Conservation (phyloP, 2,888 invertebrate species). For the Drosophila prostipennis region DNA sequence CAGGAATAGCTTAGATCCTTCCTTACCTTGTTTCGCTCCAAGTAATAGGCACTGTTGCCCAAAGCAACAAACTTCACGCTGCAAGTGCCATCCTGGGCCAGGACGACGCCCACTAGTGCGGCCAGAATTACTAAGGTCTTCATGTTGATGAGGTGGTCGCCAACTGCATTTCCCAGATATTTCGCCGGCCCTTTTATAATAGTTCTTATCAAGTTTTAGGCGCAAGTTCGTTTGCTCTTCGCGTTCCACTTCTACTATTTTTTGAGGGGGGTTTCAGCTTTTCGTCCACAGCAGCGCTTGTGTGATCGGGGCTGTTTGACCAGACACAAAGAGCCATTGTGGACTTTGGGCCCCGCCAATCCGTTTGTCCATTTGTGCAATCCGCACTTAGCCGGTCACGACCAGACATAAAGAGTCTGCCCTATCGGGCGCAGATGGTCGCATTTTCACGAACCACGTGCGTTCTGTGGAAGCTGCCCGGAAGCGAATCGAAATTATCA, state of each 20-base stretch:
- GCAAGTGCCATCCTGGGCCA: not conserved
- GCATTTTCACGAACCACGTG: conserved; percentile 75
- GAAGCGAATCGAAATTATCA: conserved; percentile 81
- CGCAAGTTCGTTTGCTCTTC: conserved; percentile 9
- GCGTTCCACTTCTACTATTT: not conserved
- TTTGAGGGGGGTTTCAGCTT: not conserved
- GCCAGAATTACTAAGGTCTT: not conserved
- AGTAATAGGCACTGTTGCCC: not conserved
- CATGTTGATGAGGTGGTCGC: not conserved
- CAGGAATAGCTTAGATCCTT: not conserved
- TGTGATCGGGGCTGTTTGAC: conserved; percentile 24
- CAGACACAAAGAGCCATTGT: conserved; percentile 35
- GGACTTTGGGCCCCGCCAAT: conserved; percentile 18
- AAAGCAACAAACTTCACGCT: not conserved
- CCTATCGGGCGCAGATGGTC: conserved; percentile 62
- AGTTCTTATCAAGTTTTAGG: conserved; percentile 9
- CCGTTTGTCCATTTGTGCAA: conserved; percentile 39
- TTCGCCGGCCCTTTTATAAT: conserved; percentile 1
- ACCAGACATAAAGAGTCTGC: conserved; percentile 57
- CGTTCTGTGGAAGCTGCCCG: conserved; percentile 44
- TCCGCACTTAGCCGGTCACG: conserved; percentile 64
- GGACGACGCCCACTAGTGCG: not conserved
- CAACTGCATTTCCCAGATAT: not conserved
- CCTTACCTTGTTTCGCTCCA: not conserved
- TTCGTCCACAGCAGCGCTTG: too few species aligned